Evolutionary conservation across 2,113 vertebrate genomes (phyloP).

Genomic region (Cottus gobio): DNA sequence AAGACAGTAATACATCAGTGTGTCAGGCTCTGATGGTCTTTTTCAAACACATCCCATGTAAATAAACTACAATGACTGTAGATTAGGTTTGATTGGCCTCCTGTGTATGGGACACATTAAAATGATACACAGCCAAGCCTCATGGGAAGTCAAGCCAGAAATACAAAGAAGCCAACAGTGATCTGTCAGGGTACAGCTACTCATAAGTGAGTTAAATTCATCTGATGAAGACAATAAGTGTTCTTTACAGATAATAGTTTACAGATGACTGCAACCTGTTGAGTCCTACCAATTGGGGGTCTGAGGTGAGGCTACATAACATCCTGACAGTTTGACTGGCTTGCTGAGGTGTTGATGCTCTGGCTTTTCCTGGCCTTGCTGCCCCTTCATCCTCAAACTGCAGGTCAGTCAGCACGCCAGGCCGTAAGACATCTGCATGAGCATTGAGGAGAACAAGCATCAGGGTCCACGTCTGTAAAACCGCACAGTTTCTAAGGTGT

Average conservation of each 20-base stretch:
- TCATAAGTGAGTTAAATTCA: slow-evolving; percentile 33
- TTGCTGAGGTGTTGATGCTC: slow-evolving; percentile 54
- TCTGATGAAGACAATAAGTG: not conserved
- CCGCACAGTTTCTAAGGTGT: not conserved
- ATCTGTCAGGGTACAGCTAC: slow-evolving; percentile 30
- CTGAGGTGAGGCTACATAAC: slow-evolving; percentile 76
- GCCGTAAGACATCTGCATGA: slow-evolving; percentile 57
- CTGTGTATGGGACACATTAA: slow-evolving; percentile 26
- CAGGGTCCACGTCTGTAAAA: not conserved
- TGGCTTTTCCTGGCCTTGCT: slow-evolving; percentile 42
- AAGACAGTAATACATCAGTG: slow-evolving; percentile 15
- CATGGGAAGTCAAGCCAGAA: slow-evolving; percentile 27
- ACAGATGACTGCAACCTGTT: slow-evolving; percentile 8
- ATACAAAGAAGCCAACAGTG: slow-evolving; percentile 33
- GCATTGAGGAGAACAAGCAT: slow-evolving; percentile 8
- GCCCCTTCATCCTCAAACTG: slow-evolving; percentile 74
- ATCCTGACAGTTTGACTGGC: slow-evolving; percentile 70
- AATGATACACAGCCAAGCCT: slow-evolving; percentile 18
- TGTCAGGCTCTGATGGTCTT: not conserved
- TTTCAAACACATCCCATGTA: slow-evolving; percentile 43
- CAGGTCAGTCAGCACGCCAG: slow-evolving; percentile 59
- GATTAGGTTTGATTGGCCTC: slow-evolving; percentile 33
- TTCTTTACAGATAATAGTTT: not conserved
- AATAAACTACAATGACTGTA: slow-evolving; percentile 42
- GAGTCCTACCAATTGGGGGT: slow-evolving; percentile 76